Conservation (phyloP, 2,113 vertebrate genomes). For the Plecotus auritus region DNA sequence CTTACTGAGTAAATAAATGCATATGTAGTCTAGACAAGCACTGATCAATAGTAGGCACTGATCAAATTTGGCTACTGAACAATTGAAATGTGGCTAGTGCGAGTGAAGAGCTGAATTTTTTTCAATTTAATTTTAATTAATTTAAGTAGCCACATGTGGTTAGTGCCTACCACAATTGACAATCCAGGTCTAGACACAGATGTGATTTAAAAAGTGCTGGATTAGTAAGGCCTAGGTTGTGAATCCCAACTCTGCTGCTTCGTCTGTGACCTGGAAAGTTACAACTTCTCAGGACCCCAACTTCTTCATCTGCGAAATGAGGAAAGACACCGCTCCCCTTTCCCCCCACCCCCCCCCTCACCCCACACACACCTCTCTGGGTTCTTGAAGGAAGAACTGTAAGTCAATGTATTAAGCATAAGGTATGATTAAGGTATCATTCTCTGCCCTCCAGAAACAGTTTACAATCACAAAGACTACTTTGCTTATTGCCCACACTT, state of each 20-base stretch:
- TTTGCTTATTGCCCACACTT: background rate
- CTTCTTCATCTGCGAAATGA: background rate
- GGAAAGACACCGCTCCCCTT: background rate
- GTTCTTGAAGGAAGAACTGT: background rate
- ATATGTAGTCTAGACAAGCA: background rate
- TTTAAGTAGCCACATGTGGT: conserved; percentile 19
- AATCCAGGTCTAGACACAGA: background rate
- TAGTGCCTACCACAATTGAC: background rate
- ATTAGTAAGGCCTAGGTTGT: background rate
- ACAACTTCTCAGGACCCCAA: background rate
- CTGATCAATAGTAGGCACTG: background rate
- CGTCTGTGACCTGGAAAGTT: conserved; percentile 15
- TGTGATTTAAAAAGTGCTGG: background rate
- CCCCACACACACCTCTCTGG: background rate
- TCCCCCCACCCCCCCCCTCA: rapidly evolving
- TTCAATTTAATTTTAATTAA: background rate
- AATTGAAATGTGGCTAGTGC: background rate
- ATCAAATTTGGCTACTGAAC: background rate
- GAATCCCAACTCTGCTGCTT: background rate
- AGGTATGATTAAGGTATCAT: background rate
- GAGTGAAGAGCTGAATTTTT: background rate
- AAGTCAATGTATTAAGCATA: background rate
- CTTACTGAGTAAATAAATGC: background rate
- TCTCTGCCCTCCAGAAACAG: conserved; percentile 22
- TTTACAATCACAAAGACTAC: background rate